Evolutionary conservation across 2,888 invertebrate genomes (phyloP).

Genomic region (Zonitis immaculata): DNA sequence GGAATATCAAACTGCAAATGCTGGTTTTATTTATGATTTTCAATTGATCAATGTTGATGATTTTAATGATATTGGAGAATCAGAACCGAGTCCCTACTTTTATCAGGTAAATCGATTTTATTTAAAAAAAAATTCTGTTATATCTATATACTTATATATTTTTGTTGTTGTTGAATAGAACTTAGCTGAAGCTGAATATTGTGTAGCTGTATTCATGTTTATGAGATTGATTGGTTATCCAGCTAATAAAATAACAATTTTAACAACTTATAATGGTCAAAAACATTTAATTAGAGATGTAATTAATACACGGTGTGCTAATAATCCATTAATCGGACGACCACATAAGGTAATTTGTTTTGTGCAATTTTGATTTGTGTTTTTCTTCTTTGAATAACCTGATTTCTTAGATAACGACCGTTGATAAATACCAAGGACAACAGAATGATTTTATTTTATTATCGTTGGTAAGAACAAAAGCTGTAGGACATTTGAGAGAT

Average conservation of each 20-base stretch:
- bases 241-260: slow-evolving; percentile 91
- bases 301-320: slow-evolving; percentile 86
- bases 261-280: slow-evolving; percentile 99
- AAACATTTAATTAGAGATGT: slow-evolving; percentile 97
- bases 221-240: slow-evolving; percentile 97
- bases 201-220: slow-evolving; percentile 96
- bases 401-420: slow-evolving; percentile 73
- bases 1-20: slow-evolving; percentile 87
- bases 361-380: too few relatives aligned
- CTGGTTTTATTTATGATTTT: slow-evolving; percentile 89
- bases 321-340: slow-evolving; percentile 90
- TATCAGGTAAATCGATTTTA: slow-evolving; percentile 70
- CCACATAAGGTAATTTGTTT: slow-evolving; percentile 85
- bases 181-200: slow-evolving; percentile 87
- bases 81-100: slow-evolving; percentile 97
- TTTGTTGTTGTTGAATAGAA: slow-evolving; percentile 55
- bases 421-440: slow-evolving; percentile 99
- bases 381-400: too few relatives aligned
- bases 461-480: slow-evolving; percentile 91
- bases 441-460: slow-evolving; percentile 98
- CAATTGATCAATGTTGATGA: slow-evolving; percentile 96
- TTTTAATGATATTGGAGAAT: slow-evolving; percentile 94
- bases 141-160: slow-evolving; percentile 7
- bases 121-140: slow-evolving; percentile 3
- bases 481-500: slow-evolving; percentile 97